Evolutionary conservation across 2,113 vertebrate species (phyloP).

Genomic region (Phalacrocorax aristotelis): DNA sequence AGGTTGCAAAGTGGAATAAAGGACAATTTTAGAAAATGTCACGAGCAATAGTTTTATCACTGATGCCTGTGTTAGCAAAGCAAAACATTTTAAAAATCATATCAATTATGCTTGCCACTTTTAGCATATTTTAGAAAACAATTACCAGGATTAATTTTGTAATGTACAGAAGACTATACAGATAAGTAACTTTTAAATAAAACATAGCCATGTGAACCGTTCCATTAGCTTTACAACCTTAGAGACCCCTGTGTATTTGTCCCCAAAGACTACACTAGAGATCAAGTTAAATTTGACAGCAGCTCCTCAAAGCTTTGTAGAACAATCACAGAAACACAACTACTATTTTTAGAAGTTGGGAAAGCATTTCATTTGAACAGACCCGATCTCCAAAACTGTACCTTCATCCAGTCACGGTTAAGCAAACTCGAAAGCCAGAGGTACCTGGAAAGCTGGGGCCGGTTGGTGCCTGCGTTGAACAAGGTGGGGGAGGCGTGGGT

Average conservation of each 20-base stretch:
- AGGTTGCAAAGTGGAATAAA: neutral
- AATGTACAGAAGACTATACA: neutral
- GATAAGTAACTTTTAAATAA: neutral
- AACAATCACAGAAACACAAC: neutral
- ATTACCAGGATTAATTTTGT: neutral
- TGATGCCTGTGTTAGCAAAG: neutral
- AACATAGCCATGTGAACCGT: neutral
- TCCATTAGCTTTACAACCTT: neutral
- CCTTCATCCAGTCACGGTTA: accelerated
- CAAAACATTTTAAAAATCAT: neutral
- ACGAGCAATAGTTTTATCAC: accelerated
- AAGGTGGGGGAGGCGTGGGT: slow-evolving; percentile 96
- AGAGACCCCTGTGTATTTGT: neutral
- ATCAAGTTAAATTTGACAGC: neutral
- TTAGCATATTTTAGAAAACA: neutral
- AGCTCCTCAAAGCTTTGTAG: neutral
- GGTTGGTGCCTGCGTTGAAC: slow-evolving; percentile 94
- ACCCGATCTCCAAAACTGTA: accelerated
- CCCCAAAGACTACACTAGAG: too few species aligned
- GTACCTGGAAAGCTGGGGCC: slow-evolving; percentile 95
- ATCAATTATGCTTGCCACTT: neutral
- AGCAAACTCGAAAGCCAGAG: too few species aligned
- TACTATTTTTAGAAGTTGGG: neutral
- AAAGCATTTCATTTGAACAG: accelerated
- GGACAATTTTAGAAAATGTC: neutral